Base-by-base conservation (phyloP, 2,797 vertebrate genomes). In the Galago senegalensis region DNA sequence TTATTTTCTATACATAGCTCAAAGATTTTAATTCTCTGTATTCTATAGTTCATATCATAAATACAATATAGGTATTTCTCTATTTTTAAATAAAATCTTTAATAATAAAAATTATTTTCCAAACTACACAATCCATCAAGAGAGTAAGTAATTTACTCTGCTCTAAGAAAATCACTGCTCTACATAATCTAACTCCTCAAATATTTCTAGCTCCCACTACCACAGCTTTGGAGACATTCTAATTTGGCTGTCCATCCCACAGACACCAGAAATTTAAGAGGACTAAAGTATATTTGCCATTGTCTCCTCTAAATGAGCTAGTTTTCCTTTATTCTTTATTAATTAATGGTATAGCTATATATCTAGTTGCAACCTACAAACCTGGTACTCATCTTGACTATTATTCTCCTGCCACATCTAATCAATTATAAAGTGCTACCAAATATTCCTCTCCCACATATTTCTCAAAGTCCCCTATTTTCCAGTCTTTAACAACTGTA, bases 11-110 rank as follows among this genome's bases (percentile, higher is more conserved):
- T 2, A 92, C 60, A 72, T 40, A 31, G 7, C 61, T 61, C 25
- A 77, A 81, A 65, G 67, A 90, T 90, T 92, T 70, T 92, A 88
- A 83, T 84, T 89, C 21, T 77, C 82, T 92, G 25, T 81, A 81
- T 63, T 67, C 56, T 88, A 85, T 20, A 88, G 72, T 73, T 92
- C 53, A 13, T 49, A 87, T 75, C 70, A 95, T 18, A 91, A 81
- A 76, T 49, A 63, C 12, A 13, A 58, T 43, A 40, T 2, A 94
- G 18, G 31, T 56, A 69, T 13, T 61, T 75, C 37, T 80, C 84
- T 60, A 17, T 63, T 80, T 70, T 49, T 49, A 85, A 94, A 92
- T 79, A 83, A 92, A 69, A 65, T 76, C 11, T 73, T 67, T 43
- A 89, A 65, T 37, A 53, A 13, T 53, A 17, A 93, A 87, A 93